Evolutionary conservation across 2,797 vertebrate species (phyloP), one percentile per base, ranked within the genome.

Genomic region (Myiotriccus ornatus): DNA sequence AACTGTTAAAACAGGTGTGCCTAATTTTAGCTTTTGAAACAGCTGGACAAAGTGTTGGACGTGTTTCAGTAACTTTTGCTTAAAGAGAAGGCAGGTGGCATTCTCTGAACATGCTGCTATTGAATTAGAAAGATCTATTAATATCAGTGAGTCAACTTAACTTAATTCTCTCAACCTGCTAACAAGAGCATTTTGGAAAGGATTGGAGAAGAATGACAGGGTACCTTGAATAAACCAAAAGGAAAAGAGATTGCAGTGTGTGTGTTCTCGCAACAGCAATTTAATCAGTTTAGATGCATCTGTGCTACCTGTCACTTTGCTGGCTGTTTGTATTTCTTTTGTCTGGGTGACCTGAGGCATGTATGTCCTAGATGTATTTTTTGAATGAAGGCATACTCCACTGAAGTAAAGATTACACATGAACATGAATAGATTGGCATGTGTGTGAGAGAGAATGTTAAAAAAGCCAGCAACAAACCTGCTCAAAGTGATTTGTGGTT

Each of bases 81-180:
- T 78, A 86, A 96, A 94, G 67, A 87, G 63, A 90, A 97, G 83
- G 78, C 95, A 96, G 87, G 89, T 95, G 93, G 91, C 84, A 89
- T 96, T 97, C 80, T 96, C 68, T 91, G 37, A 95, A 95, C 79
- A 52, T 52, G 62, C 85, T 1, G 3, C 81, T 95, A 41, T 79
- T 90, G 90, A 96, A 92, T 97, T 95, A 77, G 81, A 85, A 95
- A 88, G 24, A 89, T 76, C 68, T 85, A 87, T 95, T 97, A 96
- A 97, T 97, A 94, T 94, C 95, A 86, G 93, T 77, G 91, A 96
- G 55, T 90, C 92, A 94, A 90, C 87, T 86, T 96, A 95, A 95
- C 69, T 94, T 92, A 96, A 96, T 97, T 97, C 71, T 95, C 53
- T 87, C 88, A 90, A 93, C 71, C 65, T 94, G 84, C 81, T 96